Conservation (phyloP, 2,888 invertebrate species). For the Branchinecta sandiegonensis region DNA sequence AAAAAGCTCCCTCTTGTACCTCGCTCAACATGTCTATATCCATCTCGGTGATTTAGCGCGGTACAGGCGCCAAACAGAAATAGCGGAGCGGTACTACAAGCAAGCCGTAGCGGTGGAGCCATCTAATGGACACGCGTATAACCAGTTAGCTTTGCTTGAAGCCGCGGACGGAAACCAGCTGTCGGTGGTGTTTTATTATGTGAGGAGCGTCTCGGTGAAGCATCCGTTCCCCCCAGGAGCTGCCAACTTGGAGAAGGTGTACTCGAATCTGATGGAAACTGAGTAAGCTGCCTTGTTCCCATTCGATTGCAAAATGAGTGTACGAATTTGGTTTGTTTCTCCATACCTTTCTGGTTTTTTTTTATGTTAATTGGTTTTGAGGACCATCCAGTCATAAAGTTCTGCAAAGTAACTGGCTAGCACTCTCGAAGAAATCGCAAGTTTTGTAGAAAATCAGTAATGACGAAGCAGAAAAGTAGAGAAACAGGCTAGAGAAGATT, state of each 20-base stretch:
- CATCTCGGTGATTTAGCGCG: slow-evolving; percentile 75
- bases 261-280: slow-evolving; percentile 34
- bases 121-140: slow-evolving; percentile 72
- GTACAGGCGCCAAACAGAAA: slow-evolving; percentile 61
- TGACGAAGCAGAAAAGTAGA: too few relatives aligned
- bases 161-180: slow-evolving; percentile 64
- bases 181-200: slow-evolving; percentile 70
- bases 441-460: too few relatives aligned
- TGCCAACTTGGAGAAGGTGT: slow-evolving; percentile 59
- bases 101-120: slow-evolving; percentile 59
- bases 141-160: slow-evolving; percentile 65
- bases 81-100: slow-evolving; percentile 69
- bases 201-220: slow-evolving; percentile 62
- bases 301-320: too few relatives aligned
- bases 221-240: slow-evolving; percentile 72
- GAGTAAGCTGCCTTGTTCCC: background rate
- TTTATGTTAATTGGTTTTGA: too few relatives aligned
- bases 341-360: too few relatives aligned
- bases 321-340: too few relatives aligned
- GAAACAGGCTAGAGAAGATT: too few relatives aligned
- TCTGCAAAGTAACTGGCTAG: too few relatives aligned
- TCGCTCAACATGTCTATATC: slow-evolving; percentile 74
- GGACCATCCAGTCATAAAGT: too few relatives aligned
- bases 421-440: too few relatives aligned
- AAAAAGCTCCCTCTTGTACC: slow-evolving; percentile 41